Percentiles rank a stretch among this genome's conserved stretches.
Conservation (phyloP, 2,113 vertebrate species). For the Nansenia antarctica region DNA sequence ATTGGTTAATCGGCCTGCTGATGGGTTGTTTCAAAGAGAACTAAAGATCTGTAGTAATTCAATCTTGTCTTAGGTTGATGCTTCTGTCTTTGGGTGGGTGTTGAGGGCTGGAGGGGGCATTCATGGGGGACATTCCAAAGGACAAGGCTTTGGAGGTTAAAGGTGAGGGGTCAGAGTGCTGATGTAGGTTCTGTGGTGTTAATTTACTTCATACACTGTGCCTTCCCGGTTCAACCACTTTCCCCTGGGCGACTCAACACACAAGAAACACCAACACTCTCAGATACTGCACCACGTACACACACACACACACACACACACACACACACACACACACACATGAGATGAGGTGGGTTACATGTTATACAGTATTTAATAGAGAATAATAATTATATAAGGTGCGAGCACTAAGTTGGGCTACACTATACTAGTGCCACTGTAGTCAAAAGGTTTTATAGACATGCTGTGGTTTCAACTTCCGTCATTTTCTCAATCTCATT, state of each 20-base stretch:
- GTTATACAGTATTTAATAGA: too few relatives aligned
- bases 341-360: too few relatives aligned
- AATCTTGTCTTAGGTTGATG: background rate
- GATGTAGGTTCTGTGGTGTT: background rate
- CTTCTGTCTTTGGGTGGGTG: background rate
- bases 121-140: background rate
- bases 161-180: background rate
- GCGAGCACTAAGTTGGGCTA: too few relatives aligned
- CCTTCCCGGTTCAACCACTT: slow-evolving; percentile 43
- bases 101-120: background rate
- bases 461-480: background rate
- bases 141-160: background rate
- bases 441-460: too few relatives aligned
- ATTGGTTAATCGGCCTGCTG: background rate
- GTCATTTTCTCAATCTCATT: background rate
- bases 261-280: too few relatives aligned
- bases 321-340: too few relatives aligned
- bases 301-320: too few relatives aligned
- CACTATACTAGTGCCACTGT: background rate
- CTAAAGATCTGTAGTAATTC: background rate
- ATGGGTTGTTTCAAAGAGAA: slow-evolving; percentile 16
- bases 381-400: too few relatives aligned
- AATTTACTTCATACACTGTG: slow-evolving; percentile 39
- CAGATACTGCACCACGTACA: too few relatives aligned
- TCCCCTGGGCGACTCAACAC: background rate